phyloP scores from a whole-genome alignment of 2,797 vertebrate species.

The Manis crassicaudata region DNA sequence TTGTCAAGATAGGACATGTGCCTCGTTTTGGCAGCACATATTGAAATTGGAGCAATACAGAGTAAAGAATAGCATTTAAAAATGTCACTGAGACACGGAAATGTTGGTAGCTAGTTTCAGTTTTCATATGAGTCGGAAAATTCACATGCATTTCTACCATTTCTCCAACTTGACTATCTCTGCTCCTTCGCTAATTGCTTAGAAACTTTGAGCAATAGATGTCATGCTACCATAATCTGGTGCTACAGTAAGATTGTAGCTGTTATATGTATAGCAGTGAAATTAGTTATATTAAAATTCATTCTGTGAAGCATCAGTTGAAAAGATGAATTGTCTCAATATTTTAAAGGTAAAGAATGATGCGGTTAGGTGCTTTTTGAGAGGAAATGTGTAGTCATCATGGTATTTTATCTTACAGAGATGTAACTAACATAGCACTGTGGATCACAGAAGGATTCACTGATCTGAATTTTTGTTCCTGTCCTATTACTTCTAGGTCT shows the following conservation, averaged over 20 bases:
- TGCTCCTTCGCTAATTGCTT: constrained; percentile 1
- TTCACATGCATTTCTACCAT: not conserved
- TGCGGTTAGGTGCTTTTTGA: constrained; percentile 32
- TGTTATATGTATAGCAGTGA: not conserved
- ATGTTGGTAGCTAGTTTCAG: constrained; percentile 49
- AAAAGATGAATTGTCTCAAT: constrained; percentile 13
- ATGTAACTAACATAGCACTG: not conserved
- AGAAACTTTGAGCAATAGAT: constrained; percentile 28
- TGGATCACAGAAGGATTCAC: not conserved
- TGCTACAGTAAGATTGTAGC: constrained; percentile 1
- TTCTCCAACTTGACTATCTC: not conserved
- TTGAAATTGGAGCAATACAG: not conserved
- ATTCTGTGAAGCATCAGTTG: constrained; percentile 40
- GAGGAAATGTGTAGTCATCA: not conserved
- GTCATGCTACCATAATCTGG: not conserved
- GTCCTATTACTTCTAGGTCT: not conserved
- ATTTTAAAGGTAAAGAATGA: constrained; percentile 47
- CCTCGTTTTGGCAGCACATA: constrained; percentile 19
- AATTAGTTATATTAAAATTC: not conserved
- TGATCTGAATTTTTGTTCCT: constrained; percentile 22
- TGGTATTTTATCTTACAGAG: not conserved
- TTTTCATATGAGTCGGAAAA: constrained; percentile 40
- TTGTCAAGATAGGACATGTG: not conserved
- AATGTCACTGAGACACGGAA: not conserved
- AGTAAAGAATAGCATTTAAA: not conserved